Conservation (phyloP, 2,113 vertebrate genomes). For the Protobothrops mucrosquamatus region DNA sequence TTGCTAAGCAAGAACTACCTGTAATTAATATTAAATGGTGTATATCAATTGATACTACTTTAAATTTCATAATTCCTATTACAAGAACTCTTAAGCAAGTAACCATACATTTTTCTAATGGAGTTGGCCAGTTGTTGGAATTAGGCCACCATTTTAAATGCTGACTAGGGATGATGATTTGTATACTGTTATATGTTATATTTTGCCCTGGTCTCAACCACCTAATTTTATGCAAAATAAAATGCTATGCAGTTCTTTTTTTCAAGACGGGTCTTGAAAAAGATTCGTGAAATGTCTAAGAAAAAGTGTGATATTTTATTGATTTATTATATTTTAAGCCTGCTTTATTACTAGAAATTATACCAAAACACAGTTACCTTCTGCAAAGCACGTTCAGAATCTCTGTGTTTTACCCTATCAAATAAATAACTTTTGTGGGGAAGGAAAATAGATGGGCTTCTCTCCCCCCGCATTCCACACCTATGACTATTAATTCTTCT, state of each 20-base stretch:
- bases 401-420: background rate
- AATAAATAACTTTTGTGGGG: background rate
- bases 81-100: background rate
- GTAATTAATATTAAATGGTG: background rate
- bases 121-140: background rate
- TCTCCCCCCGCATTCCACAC: background rate
- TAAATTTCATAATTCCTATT: background rate
- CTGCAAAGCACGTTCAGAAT: background rate
- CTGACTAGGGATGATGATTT: background rate
- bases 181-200: background rate
- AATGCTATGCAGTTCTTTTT: background rate
- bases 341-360: background rate
- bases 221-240: background rate
- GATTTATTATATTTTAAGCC: background rate
- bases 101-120: background rate
- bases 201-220: background rate
- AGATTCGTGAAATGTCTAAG: background rate
- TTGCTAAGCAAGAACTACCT: background rate
- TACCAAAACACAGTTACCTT: background rate
- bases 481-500: background rate
- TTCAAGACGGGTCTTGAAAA: background rate
- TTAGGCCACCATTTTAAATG: background rate
- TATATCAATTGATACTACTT: background rate
- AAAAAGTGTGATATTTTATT: background rate
- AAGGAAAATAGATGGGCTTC: background rate